Conservation (phyloP, 1,140 invertebrate species). For the Apocrypta bakeri region DNA sequence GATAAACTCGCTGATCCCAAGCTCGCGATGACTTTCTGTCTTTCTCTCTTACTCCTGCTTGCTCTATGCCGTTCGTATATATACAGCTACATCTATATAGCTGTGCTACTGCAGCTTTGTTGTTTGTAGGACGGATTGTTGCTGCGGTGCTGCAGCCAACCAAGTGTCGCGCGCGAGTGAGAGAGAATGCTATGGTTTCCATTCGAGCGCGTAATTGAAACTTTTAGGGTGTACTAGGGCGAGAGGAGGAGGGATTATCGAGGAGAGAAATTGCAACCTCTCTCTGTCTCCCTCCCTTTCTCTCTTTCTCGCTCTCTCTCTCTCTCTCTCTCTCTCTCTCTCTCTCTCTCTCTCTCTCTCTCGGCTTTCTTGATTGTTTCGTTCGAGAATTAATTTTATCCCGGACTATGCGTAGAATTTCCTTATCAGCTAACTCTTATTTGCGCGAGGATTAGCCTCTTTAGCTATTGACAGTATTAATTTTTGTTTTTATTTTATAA, state of each 20-base stretch:
- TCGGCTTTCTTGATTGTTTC: conserved; percentile 34
- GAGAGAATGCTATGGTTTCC: conserved; percentile 10
- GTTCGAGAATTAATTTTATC: conserved; percentile 1
- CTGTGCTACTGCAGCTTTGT: background rate
- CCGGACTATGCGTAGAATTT: background rate
- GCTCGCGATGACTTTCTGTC: conserved; percentile 1
- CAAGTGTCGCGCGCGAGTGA: conserved; percentile 6
- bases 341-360: background rate
- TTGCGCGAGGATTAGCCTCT: background rate
- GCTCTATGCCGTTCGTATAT: background rate
- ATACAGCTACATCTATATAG: background rate
- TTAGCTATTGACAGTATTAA: background rate
- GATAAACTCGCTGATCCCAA: conserved; percentile 45
- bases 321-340: too few species aligned
- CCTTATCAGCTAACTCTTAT: background rate
- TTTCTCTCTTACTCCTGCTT: background rate
- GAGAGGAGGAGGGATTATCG: conserved; percentile 20
- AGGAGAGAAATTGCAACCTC: background rate
- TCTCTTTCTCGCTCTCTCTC: too few species aligned
- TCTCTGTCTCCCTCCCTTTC: too few species aligned
- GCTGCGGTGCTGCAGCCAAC: background rate
- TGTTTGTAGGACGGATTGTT: conserved; percentile 30
- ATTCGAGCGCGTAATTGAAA: conserved; percentile 46
- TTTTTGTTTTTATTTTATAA: too few species aligned
- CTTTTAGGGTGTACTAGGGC: conserved; percentile 2